Base-by-base conservation (phyloP, 1,140 invertebrate genomes). In the Mycetomoellerius zeteki region DNA sequence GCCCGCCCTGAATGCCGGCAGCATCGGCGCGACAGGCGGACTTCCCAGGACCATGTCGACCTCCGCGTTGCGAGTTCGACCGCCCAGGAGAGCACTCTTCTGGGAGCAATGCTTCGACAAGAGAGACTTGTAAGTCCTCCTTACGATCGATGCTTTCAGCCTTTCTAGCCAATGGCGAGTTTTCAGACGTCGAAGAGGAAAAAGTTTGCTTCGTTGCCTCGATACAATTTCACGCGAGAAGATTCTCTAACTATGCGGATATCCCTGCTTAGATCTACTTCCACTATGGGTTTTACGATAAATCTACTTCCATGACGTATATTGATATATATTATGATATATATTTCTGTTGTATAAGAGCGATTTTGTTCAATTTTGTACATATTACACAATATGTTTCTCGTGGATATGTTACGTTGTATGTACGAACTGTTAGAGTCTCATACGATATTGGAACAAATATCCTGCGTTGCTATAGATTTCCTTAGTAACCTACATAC, bases 31-130 rank as follows among this genome's bases (percentile, higher is more conserved):
- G 10, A 72, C 88, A 8, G 92, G 92, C 16, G 86, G 94, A 52
- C 96, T 98, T 33, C 97, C 97, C 2, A 95, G 97, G 67, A 98
- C 98, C 0, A 96, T 98, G 52, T 98, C 97, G 91, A 98, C 97
- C 67, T 97, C 97, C 85, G 97, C 97, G 37, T 96, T 98, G 27
- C 96, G 97, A 85, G 97, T 98, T 96, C 94, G 96, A 96, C 93
- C 96, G 96, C 88, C 97, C 96, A 87, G 96, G 96, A 92, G 94
- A 62, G 92, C 94, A 21, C 86, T 95, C 56, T 98, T 98, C 93
- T 98, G 98, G 98, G 97, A 98, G 90, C 97, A 98, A 90, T 97
- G 98, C 93, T 98, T 97, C 96, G 96, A 97, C 62, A 96, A 96
- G 87, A 94, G 97, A 88, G 96, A 97, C 92, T 96, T 96, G 97